Evolutionary conservation across 2,797 vertebrate species (phyloP), one percentile per base, ranked within the genome.

Genomic region (Paratrypauchen microcephalus): DNA sequence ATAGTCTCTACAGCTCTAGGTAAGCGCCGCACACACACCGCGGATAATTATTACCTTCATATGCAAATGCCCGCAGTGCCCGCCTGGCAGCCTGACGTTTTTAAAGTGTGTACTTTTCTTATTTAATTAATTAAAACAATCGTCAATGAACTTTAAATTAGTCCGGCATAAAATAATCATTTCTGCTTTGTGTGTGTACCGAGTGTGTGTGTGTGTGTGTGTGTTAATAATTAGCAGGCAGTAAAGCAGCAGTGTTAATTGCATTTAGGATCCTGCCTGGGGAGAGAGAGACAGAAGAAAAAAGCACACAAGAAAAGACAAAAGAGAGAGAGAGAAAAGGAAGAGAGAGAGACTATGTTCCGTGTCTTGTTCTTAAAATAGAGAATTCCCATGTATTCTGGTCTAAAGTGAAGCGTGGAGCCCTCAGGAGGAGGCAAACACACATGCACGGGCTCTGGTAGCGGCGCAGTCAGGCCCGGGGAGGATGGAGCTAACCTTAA

Each of bases 191-290:
- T 71, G 74, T 18, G 54, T 69, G 73, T 68, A 45, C 16, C 41
- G 41, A 45, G 41, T 32, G 7, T 6, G 30, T 32, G 30, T 66
- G 28, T 72, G 52, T 71, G 28, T 57, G 55, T 28, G 24, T 57
- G 61, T 79, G 74, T 62, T 96, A 96, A 97, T 96, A 97, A 97
- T 97, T 97, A 97, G 96, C 95, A 96, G 95, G 95, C 96, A 96
- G 81, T 94, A 94, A 95, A 83, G 90, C 94, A 92, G 92, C 92
- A 95, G 94, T 96, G 96, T 96, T 97, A 97, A 97, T 96, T 96
- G 95, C 95, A 95, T 95, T 95, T 95, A 90, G 95, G 95, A 94
- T 93, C 93, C 94, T 92, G 85, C 92, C 95, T 93, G 95, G 90
- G 88, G 95, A 94, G 94, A 72, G 21, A 55, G 52, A 89, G 85